Evolutionary conservation across 2,113 vertebrate species (phyloP).

Genomic region (Poeciliopsis turrubarensis): DNA sequence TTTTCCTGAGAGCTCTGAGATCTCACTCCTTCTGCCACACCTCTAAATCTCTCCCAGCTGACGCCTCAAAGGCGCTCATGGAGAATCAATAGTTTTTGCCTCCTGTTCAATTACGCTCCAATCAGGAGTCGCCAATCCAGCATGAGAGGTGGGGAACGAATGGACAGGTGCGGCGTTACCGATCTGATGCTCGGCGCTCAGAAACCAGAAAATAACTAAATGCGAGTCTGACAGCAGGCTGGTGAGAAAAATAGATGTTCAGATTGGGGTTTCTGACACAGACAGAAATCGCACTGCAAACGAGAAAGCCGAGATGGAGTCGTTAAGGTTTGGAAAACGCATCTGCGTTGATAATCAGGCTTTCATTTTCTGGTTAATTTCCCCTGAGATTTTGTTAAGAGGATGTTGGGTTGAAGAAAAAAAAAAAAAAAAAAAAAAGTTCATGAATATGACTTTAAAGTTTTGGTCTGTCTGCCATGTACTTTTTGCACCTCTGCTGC

Average conservation of each 20-base stretch:
- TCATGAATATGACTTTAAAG: no score
- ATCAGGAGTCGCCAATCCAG: slow-evolving; percentile 52
- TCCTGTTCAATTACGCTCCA: slow-evolving; percentile 60
- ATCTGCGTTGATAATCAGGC: no score
- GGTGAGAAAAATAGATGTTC: not conserved
- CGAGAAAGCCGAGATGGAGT: not conserved
- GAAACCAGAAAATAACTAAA: slow-evolving; percentile 5
- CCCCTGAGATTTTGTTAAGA: no score
- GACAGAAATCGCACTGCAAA: not conserved
- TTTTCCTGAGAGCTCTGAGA: slow-evolving; percentile 42
- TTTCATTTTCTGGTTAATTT: no score
- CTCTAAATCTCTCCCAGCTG: slow-evolving; percentile 39
- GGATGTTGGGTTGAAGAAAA: no score
- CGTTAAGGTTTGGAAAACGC: not conserved
- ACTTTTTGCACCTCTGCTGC: no score
- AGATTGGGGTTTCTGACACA: not conserved
- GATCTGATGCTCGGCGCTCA: slow-evolving; percentile 2
- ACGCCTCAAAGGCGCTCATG: slow-evolving; percentile 52
- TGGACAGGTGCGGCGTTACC: slow-evolving; percentile 30
- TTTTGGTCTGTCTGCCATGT: no score
- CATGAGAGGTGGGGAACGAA: slow-evolving; percentile 27
- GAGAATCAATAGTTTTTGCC: slow-evolving; percentile 63
- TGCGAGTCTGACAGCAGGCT: not conserved
- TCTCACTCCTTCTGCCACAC: slow-evolving; percentile 63
- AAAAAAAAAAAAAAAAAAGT: no score